Evolutionary conservation across 1,140 invertebrate genomes (phyloP), one percentile per base, ranked within the genome.

Genomic region (Drosophila lacertosa): DNA sequence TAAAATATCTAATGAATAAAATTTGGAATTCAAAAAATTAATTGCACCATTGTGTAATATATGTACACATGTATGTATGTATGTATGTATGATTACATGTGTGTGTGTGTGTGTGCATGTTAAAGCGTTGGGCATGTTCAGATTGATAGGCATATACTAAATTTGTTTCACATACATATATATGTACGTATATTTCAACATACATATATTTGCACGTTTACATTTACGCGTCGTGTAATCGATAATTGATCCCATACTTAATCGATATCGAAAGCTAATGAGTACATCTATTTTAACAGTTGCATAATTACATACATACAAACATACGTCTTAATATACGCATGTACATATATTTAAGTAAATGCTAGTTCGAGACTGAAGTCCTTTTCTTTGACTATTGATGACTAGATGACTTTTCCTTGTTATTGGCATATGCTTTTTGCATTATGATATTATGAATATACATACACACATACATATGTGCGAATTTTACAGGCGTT

Each of bases 61-160:
- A 26, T 26, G 44, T 47, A 47, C 44, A 26, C 7, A 26, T 24
- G 24, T 15, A 47, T 10, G 6, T 16, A 42, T 44, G 9, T 58
- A 58, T 20, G 24, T 45, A 18, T 18, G 13, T 45, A 9, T 42
- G 37, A n/a, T 1, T 7, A 18, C n/a, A n/a, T 42, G n/a, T 42
- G 6, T 42, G 26, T 26, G 1, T 11, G n/a, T 26, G 5, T 24
- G 32, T 7, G 20, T 37, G 13, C 10, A 18, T 24, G n/a, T 16
- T 18, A 4, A n/a, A 48, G n/a, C 3, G n/a, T 48, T 29, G 5
- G 24, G 16, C 45, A 3, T 15, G 7, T 26, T 29, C 11, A 13
- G 13, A 29, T 16, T 2, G 2, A 11, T 15, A 13, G 18, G 16
- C 3, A 16, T 20, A 10, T 40, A 16, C 15, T 40, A 10, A 11